Conservation (phyloP, 2,113 vertebrate species). For the Silurus glanis region DNA sequence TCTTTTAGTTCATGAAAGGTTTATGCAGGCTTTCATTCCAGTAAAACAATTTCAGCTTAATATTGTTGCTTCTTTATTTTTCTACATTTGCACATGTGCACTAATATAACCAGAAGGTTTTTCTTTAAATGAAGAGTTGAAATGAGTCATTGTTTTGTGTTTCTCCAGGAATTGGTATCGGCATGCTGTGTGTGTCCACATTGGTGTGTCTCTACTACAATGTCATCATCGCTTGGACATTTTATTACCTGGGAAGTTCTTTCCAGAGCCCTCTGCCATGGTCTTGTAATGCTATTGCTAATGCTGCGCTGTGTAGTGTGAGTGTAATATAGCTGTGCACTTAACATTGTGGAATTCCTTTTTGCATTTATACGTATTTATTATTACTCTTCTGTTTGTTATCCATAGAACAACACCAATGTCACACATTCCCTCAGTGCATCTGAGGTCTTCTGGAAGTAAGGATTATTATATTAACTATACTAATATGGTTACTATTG, state of each 20-base stretch:
- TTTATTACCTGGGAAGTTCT: conserved; percentile 79
- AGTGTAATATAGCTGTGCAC: conserved; percentile 9
- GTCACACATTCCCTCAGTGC: conserved; percentile 63
- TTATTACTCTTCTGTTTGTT: not conserved
- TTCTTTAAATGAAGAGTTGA: not conserved
- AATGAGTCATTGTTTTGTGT: not conserved
- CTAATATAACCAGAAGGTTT: not conserved
- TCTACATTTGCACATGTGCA: not conserved
- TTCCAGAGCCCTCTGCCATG: conserved; percentile 80
- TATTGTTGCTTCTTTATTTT: not conserved
- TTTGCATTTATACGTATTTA: not conserved
- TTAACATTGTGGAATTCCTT: not conserved
- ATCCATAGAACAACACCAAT: conserved; percentile 51
- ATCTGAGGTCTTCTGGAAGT: conserved; percentile 83
- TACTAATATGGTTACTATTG: not conserved
- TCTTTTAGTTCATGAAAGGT: not conserved
- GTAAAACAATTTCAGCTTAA: not conserved
- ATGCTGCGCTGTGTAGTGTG: conserved; percentile 66
- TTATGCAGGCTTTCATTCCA: not conserved
- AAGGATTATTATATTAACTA: conserved; percentile 55
- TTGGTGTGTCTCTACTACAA: conserved; percentile 82
- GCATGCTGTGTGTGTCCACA: conserved; percentile 78
- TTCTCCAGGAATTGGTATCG: conserved; percentile 77
- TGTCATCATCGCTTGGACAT: conserved; percentile 81
- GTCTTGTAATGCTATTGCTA: conserved; percentile 74